These are phyloP conservation scores for Apaloderma vittatum DNA, from an alignment of 2,113 vertebrate species.

Conservation along the genomic window DNA sequence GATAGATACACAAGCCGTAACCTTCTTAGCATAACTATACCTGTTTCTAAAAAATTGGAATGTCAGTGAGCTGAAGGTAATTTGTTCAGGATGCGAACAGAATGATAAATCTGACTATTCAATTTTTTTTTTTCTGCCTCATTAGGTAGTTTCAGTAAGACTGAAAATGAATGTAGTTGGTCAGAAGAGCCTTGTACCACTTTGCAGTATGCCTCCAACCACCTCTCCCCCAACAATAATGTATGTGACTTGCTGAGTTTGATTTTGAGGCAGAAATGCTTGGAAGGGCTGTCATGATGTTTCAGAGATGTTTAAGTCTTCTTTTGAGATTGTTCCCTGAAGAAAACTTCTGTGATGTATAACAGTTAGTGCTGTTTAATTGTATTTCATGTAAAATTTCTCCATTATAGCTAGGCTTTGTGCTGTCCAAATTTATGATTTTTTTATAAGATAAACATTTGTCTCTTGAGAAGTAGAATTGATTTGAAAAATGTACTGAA, in stretches of 20 bases:
- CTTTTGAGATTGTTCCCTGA: neutral
- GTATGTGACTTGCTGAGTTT: neutral
- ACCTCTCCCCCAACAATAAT: neutral
- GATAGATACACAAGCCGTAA: slow-evolving; percentile 72
- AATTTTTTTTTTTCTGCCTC: neutral
- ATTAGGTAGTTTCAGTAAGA: slow-evolving; percentile 26
- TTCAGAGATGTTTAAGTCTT: neutral
- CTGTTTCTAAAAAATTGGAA: slow-evolving; percentile 76
- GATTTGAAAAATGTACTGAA: neutral
- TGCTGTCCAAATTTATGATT: neutral
- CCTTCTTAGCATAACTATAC: slow-evolving; percentile 56
- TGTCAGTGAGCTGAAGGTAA: slow-evolving; percentile 62
- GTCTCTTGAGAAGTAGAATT: neutral
- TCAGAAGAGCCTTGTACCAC: neutral
- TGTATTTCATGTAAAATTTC: slow-evolving; percentile 16
- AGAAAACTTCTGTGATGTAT: neutral
- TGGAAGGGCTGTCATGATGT: neutral
- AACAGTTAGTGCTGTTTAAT: slow-evolving; percentile 20
- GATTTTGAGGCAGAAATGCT: neutral
- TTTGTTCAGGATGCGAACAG: slow-evolving; percentile 48
- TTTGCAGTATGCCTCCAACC: neutral
- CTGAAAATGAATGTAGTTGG: neutral
- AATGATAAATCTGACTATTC: slow-evolving; percentile 4
- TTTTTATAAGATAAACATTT: neutral
- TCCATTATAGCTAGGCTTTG: neutral